Base-by-base conservation (phyloP, 1,140 invertebrate species). In the Chrysopa pallens region DNA sequence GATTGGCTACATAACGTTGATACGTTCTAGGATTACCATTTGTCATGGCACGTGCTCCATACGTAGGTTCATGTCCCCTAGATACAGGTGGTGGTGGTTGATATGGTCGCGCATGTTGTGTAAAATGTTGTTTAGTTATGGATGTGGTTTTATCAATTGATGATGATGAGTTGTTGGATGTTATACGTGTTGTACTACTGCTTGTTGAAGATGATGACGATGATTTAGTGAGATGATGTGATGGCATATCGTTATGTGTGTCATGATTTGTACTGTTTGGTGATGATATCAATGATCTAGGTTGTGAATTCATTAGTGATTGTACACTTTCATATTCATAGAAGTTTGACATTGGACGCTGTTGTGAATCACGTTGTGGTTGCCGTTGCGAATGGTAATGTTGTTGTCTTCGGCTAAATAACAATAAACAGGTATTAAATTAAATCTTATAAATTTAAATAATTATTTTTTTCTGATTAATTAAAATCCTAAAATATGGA, bases 291-390 rank as follows among this genome's bases (percentile, higher is more conserved):
- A 23, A 23, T 23, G 17, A 23, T 63, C 52, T 2, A 65, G 53
- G 29, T 67, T 49, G 45, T 23, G 44, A 48, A 44, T 60, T 56
- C 42, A 70, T 54, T 13, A 66, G 55, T 6, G 64, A 73, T 51
- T 81, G 78, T 12, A 81, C 73, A 48, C 71, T 81, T 56, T 86
- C 83, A 58, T 86, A 86, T 60, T 86, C 83, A 55, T 82, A 85
- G 60, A 78, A 85, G 59, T 82, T 85, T 47, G 80, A 84, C 42
- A 80, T 72, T 9, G 82, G 80, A 8, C 82, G 65, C 13, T 70
- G 60, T 12, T 70, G 66, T 29, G 67, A 64, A 42, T 74, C 70
- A 23, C 74, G 70, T 42, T 72, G 66, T 38, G 78, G 73, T 45
- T 76, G 73, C 40, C 81, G 66, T 61, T 84, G 80, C 6, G 80